Base-by-base conservation (phyloP, 2,888 invertebrate genomes). In the Boloria selene region DNA sequence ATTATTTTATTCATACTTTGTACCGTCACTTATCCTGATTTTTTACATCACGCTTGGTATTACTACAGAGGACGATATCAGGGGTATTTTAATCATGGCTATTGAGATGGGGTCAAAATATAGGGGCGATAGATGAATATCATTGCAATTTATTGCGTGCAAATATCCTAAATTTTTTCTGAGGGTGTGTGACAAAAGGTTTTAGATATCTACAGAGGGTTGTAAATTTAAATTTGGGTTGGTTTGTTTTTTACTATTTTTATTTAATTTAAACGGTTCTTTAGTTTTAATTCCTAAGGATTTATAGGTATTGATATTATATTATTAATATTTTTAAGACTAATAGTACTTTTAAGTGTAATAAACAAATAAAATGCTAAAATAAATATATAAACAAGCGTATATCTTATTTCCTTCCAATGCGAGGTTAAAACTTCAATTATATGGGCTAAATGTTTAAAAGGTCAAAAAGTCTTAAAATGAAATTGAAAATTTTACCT, bases 81-180 rank as follows among this genome's bases (percentile, higher is more conserved):
- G 61, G 22, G 56, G 60, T 52, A 64, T 67, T 67, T 67, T 67
- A 67, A 67, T 67, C 67, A 67, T 67, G 65, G 61, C 42, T 65
- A 64, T 65, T 56, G 70, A 68, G 63, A 71, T 61, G 54, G 56
- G 69, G 63, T 44, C 65, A 64, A 49, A 61, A 64, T 53, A 64
- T 65, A 64, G 67, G 70, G 72, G 69, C 66, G 69, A 70, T 71
- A 70, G 72, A 70, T 74, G 68, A 69, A 72, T 71, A 72, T 74
- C 73, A 66, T 69, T 65, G 71, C 62, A 70, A 73, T 74, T 74
- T 74, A 75, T 74, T 72, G 70, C 69, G 70, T 74, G 74, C 71
- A 65, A 73, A 71, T 73, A 71, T 63, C 60, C 60, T 16, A 47
- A 63, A 64, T 65, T 67, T 61, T 65, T 66, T 31, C 49, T 44